These are phyloP conservation scores for Bicyclus anynana DNA, from an alignment of 1,140 invertebrate genomes.

Conservation along the genomic window DNA sequence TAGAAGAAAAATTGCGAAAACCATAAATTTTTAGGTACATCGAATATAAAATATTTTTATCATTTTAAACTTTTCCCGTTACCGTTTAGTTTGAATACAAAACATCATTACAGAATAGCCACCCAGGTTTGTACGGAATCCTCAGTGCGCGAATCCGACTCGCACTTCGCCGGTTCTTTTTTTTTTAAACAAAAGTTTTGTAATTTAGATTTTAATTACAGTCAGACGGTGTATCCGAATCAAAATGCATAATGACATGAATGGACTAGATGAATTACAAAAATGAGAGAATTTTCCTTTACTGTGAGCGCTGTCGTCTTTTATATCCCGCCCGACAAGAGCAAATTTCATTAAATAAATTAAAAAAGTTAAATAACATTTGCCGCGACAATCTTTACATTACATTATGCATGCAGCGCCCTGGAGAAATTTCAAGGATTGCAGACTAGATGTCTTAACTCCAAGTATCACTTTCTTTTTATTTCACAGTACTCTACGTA, in stretches of 20 bases:
- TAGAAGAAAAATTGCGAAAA: no score
- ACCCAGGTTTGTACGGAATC: no score
- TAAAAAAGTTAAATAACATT: slow-evolving; percentile 54
- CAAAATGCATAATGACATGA: neutral
- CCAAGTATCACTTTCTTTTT: slow-evolving; percentile 40
- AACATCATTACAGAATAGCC: no score
- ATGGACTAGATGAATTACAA: neutral
- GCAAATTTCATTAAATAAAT: slow-evolving; percentile 46
- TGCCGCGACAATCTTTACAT: slow-evolving; percentile 33
- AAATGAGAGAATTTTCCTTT: slow-evolving; percentile 10
- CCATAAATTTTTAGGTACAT: no score
- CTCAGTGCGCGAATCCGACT: no score
- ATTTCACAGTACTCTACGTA: slow-evolving; percentile 17
- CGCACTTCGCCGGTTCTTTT: no score
- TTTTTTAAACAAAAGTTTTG: neutral
- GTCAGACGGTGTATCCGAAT: neutral
- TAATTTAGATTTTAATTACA: neutral
- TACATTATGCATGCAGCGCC: slow-evolving; percentile 51
- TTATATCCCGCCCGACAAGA: slow-evolving; percentile 14
- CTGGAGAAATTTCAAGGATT: slow-evolving; percentile 44
- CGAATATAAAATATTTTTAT: no score
- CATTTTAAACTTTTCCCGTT: no score
- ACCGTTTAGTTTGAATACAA: no score
- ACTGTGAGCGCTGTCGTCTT: slow-evolving; percentile 5
- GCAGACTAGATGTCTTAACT: slow-evolving; percentile 32